Percentiles rank a stretch among this genome's conserved stretches.
Conservation (phyloP, 2,113 vertebrate genomes). For the Thermophis baileyi region DNA sequence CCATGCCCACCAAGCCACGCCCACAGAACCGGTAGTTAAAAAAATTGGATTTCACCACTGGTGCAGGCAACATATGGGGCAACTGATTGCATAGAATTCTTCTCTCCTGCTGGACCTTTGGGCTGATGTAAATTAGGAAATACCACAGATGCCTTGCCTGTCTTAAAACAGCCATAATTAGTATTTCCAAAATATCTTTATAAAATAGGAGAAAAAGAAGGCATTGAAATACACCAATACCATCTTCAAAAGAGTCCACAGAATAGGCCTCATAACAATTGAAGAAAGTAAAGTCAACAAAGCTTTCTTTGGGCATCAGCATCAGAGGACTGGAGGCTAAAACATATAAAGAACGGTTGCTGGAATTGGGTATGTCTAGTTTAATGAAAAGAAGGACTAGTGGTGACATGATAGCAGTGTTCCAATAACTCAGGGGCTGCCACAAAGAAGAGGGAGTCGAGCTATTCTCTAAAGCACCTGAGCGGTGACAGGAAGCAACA, state of each 20-base stretch:
- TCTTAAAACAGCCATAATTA: neutral
- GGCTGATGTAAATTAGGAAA: neutral
- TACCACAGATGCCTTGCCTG: neutral
- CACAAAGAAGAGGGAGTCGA: no score
- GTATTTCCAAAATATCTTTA: neutral
- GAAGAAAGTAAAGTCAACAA: neutral
- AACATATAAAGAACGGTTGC: no score
- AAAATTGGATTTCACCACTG: no score
- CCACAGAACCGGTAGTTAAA: no score
- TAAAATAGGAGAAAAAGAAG: neutral
- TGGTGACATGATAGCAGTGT: no score
- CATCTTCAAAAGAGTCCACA: neutral
- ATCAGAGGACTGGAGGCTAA: no score
- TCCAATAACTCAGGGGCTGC: no score
- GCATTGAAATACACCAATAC: neutral
- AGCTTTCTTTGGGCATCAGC: neutral
- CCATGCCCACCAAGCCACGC: no score
- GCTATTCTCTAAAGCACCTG: no score
- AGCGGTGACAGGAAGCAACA: no score
- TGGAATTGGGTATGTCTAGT: no score
- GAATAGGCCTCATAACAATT: neutral
- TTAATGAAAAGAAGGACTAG: no score
- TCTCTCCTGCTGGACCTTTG: neutral
- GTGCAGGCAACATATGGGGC: neutral
- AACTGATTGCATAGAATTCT: neutral